Conservation (phyloP, 2,113 vertebrate species). For the Melanotaenia duboulayi region DNA sequence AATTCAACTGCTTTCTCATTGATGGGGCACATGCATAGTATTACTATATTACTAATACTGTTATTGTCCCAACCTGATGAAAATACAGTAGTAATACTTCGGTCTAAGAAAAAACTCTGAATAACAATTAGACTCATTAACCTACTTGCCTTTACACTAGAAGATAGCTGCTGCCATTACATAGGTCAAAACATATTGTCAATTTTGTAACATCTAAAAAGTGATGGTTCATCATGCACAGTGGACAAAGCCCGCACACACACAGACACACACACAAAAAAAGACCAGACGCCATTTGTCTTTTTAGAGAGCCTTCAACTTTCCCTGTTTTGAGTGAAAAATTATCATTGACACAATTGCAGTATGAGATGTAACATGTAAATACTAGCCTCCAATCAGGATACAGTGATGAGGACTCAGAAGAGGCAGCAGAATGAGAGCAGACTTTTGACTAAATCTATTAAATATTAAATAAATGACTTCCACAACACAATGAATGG, state of each 20-base stretch:
- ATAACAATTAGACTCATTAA: neutral
- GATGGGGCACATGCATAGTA: conserved; percentile 2
- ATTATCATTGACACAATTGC: neutral
- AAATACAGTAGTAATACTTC: neutral
- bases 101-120: no score
- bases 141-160: neutral
- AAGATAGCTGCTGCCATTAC: no score
- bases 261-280: no score
- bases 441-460: conserved; percentile 16
- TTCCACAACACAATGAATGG: neutral
- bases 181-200: no score
- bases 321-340: neutral
- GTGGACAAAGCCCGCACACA: no score
- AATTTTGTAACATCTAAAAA: neutral
- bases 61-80: neutral
- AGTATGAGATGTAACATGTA: conserved; percentile 44
- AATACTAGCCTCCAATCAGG: conserved; percentile 49
- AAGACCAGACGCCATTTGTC: no score
- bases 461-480: neutral
- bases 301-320: neutral
- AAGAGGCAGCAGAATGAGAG: conserved; percentile 40
- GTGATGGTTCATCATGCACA: neutral
- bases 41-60: neutral
- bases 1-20: conserved; percentile 43
- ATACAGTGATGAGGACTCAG: conserved; percentile 39